Percentiles rank a stretch among this genome's conserved stretches.
Conservation (phyloP, 2,113 vertebrate species). For the Notarius quadriscutis region DNA sequence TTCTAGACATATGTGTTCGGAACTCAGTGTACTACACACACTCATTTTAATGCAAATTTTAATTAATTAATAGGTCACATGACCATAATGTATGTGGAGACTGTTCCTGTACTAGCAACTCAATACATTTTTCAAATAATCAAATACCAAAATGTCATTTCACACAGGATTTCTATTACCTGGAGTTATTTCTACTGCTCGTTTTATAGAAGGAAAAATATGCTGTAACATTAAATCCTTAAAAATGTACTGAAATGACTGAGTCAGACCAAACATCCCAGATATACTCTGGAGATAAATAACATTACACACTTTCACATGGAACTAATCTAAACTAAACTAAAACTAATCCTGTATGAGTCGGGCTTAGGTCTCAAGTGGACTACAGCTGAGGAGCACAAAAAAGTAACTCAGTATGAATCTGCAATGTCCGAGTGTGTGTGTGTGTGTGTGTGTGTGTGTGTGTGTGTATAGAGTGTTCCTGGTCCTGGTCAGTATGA, state of each 20-base stretch:
- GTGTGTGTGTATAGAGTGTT: conserved; percentile 33
- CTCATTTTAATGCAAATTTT: background rate
- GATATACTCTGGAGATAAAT: too few species aligned
- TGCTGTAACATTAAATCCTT: too few species aligned
- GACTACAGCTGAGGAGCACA: too few species aligned
- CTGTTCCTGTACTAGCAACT: too few species aligned
- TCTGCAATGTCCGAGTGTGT: background rate
- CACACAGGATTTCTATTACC: background rate
- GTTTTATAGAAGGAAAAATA: background rate
- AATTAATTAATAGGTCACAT: background rate
- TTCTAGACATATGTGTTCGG: background rate
- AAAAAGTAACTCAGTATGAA: too few species aligned
- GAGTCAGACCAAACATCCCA: too few species aligned
- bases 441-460: conserved; percentile 13
- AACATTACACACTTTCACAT: too few species aligned
- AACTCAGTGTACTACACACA: background rate
- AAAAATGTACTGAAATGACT: too few species aligned
- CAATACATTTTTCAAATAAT: too few species aligned
- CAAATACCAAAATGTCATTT: background rate
- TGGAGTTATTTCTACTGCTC: background rate
- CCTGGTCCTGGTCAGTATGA: conserved; percentile 48
- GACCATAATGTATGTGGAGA: background rate
- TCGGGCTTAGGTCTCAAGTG: too few species aligned
- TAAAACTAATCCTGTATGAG: too few species aligned
- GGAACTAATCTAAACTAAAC: too few species aligned